These are phyloP conservation scores for Oreonectes daqikongensis DNA, from an alignment of 2,797 vertebrate genomes.

Conservation along the genomic window DNA sequence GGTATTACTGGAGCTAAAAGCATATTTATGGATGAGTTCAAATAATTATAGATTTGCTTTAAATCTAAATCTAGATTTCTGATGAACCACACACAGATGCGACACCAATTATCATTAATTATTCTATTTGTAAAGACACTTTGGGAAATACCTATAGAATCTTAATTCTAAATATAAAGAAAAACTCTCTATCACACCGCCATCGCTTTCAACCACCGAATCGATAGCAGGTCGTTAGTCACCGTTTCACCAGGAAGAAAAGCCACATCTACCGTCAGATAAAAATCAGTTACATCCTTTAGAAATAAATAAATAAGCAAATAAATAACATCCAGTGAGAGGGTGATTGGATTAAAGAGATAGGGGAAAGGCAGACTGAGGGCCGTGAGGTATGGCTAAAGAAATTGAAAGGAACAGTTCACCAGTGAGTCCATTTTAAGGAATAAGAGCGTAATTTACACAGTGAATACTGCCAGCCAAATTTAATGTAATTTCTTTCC, in stretches of 20 bases:
- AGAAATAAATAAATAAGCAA: slow-evolving; percentile 82
- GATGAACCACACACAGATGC: slow-evolving; percentile 1
- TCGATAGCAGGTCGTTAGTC: slow-evolving; percentile 76
- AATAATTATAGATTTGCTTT: slow-evolving; percentile 7
- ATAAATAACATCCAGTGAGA: slow-evolving; percentile 78
- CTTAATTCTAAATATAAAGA: slow-evolving; percentile 22
- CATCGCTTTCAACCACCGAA: slow-evolving; percentile 68
- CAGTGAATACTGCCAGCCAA: slow-evolving; percentile 71
- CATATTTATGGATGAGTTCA: slow-evolving; percentile 21
- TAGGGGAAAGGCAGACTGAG: slow-evolving; percentile 68
- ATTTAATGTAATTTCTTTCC: slow-evolving; percentile 77
- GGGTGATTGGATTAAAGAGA: slow-evolving; percentile 76
- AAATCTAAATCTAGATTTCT: slow-evolving; percentile 34
- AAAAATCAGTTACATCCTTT: slow-evolving; percentile 76
- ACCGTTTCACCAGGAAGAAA: slow-evolving; percentile 75
- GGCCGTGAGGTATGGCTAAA: slow-evolving; percentile 70
- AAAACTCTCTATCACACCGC: slow-evolving; percentile 38
- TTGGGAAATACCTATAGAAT: background rate
- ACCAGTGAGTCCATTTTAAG: slow-evolving; percentile 50
- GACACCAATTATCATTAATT: slow-evolving; percentile 18
- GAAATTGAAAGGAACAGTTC: slow-evolving; percentile 77
- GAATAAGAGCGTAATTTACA: slow-evolving; percentile 74
- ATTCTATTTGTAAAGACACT: background rate
- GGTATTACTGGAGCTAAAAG: background rate
- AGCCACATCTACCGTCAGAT: slow-evolving; percentile 69